A percentile compares a stretch with the other conserved stretches of the same genome.
These are phyloP conservation scores for Tapirus terrestris DNA, from an alignment of 2,113 vertebrate species.

Conservation along the genomic window DNA sequence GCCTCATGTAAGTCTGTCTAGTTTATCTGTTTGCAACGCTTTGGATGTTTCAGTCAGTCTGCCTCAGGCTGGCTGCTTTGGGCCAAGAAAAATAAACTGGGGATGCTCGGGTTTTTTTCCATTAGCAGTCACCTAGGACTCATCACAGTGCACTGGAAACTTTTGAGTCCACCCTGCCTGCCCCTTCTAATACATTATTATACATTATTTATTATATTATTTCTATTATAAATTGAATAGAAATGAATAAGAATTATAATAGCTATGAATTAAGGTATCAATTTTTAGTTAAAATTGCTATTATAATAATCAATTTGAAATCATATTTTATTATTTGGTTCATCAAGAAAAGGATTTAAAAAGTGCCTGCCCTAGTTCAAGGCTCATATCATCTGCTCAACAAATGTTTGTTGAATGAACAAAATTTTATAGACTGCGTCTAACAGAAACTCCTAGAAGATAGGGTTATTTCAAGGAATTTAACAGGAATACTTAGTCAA, in stretches of 20 bases:
- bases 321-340: background rate
- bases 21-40: background rate
- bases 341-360: background rate
- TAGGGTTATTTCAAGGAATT: background rate
- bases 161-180: too few species aligned
- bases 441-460: background rate
- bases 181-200: background rate
- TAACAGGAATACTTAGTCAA: background rate
- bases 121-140: background rate
- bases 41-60: background rate
- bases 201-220: background rate
- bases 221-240: background rate
- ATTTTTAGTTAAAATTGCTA: conserved; percentile 13
- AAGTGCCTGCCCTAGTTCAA: background rate
- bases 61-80: background rate
- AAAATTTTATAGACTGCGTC: background rate
- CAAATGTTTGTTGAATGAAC: background rate
- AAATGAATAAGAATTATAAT: background rate
- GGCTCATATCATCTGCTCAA: background rate
- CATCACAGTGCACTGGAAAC: background rate
- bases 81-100: background rate
- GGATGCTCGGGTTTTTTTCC: background rate
- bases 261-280: background rate
- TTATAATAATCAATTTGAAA: background rate
- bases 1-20: background rate